Evolutionary conservation across 2,888 invertebrate genomes (phyloP), one percentile per base, ranked within the genome.

Genomic region (Pedicia rivosa): DNA sequence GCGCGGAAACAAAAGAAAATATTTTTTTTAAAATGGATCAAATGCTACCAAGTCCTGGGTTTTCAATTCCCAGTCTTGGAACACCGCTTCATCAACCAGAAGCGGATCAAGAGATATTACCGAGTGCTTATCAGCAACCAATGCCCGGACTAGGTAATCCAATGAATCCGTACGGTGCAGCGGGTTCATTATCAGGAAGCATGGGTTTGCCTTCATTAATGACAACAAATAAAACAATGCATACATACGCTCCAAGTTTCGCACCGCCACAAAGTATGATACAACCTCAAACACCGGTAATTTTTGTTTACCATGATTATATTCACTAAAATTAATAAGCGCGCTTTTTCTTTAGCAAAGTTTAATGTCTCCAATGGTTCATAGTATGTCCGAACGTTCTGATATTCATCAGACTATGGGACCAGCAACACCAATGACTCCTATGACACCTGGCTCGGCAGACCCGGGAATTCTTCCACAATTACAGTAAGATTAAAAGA

Each of bases 381-480:
- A 50, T 52, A 48, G 50, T 25, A 49, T 54, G 41, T 48, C 51
- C 4, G 46, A 25, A 2, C 15, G 56, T 3, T 54, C 53, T 17
- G 60, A 60, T 41, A 59, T 61, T 36, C 63, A 60, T 42, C 62
- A 62, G 43, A 59, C 86, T 1, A 74, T 80, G 71, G 75, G 81
- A 13, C 75, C 78, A 39, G 64, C 67, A 26, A 72, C 73, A 39
- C 86, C 87, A 2, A 77, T 80, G 9, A 78, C 78, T n/a, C 87
- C 88, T 2, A 82, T 90, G 78, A 92, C 91, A 7, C 91, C 91
- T 25, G 79, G 78, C 40, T 91, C 91, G 0, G 84, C 87, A 8
- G 91, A 92, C 62, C 88, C 92, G 37, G 88, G 88, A 36, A 91
- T 94, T 49, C 70, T 90, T 40, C 95, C 95, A 16, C 90, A 91